Evolutionary conservation across 2,113 vertebrate genomes (phyloP).

Genomic region (Ageneiosus marmoratus): DNA sequence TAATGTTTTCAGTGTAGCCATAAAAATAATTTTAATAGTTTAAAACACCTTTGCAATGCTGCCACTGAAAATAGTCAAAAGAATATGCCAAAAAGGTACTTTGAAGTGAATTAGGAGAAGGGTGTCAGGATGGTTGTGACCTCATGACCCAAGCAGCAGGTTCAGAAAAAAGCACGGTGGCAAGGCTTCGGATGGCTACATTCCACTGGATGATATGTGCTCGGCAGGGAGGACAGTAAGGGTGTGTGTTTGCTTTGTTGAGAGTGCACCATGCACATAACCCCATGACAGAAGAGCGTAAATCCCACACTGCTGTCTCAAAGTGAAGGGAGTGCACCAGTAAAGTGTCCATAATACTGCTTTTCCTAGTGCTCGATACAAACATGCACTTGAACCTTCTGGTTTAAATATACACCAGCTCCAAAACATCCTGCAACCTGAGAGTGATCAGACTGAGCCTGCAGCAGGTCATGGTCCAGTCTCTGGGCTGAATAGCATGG

Average conservation of each 20-base stretch:
- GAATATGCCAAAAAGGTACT: background rate
- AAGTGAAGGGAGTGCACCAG: conserved; percentile 43
- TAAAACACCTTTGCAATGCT: background rate
- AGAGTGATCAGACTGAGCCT: conserved; percentile 21
- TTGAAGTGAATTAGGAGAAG: background rate
- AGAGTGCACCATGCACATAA: conserved; percentile 43
- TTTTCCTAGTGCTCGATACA: conserved; percentile 20
- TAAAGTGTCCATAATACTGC: conserved; percentile 24
- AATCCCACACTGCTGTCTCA: conserved; percentile 44
- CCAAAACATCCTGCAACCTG: conserved; percentile 12
- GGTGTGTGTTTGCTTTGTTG: conserved; percentile 56
- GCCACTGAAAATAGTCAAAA: background rate
- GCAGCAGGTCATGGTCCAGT: conserved; percentile 46
- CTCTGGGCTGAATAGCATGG: conserved; percentile 20
- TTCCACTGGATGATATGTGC: conserved; percentile 43
- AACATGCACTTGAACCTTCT: conserved; percentile 19
- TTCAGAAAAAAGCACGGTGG: conserved; percentile 10
- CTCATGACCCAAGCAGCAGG: background rate
- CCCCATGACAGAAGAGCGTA: conserved; percentile 57
- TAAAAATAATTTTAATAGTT: background rate
- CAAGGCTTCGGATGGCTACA: conserved; percentile 31
- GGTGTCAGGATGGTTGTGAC: background rate
- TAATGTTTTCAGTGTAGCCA: background rate
- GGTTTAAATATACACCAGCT: conserved; percentile 37
- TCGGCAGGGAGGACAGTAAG: conserved; percentile 31